phyloP scores from a whole-genome alignment of 2,113 vertebrate genomes.

The Procavia capensis region DNA sequence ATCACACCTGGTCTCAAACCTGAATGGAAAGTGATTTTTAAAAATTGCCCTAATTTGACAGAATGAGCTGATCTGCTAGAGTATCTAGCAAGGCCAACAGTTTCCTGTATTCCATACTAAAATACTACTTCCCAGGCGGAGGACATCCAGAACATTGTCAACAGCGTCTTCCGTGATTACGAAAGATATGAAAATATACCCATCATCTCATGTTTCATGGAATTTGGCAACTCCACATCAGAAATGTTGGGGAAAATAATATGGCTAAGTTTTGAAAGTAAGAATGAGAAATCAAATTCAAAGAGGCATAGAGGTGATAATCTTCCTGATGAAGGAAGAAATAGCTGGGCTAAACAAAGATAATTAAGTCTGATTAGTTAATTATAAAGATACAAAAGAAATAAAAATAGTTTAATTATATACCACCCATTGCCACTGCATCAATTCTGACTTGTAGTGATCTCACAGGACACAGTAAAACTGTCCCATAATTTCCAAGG shows the following conservation, averaged over 20 bases:
- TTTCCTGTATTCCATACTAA: not conserved
- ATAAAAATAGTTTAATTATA: not conserved
- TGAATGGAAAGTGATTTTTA: not conserved
- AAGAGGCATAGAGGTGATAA: slow-evolving; percentile 63
- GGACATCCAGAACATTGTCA: slow-evolving; percentile 36
- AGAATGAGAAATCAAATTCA: slow-evolving; percentile 53
- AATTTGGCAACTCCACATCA: slow-evolving; percentile 55
- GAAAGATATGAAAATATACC: slow-evolving; percentile 57
- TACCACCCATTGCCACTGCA: too few relatives aligned
- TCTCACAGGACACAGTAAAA: too few relatives aligned
- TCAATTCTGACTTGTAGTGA: too few relatives aligned
- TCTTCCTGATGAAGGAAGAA: slow-evolving; percentile 66
- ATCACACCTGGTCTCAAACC: not conserved
- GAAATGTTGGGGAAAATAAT: slow-evolving; percentile 52
- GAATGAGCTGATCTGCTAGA: not conserved
- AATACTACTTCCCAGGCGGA: not conserved
- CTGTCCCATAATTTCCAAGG: too few relatives aligned
- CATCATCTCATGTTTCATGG: slow-evolving; percentile 42
- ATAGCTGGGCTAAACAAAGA: slow-evolving; percentile 45
- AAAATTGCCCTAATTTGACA: not conserved
- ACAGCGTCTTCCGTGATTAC: not conserved
- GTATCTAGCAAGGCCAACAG: not conserved
- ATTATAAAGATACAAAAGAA: slow-evolving; percentile 7
- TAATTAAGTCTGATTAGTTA: slow-evolving; percentile 35
- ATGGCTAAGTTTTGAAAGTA: slow-evolving; percentile 56